Evolutionary conservation across 92 coral and sea anemone species (phyloP).

Genomic region (Epizoanthus illoricatus): DNA sequence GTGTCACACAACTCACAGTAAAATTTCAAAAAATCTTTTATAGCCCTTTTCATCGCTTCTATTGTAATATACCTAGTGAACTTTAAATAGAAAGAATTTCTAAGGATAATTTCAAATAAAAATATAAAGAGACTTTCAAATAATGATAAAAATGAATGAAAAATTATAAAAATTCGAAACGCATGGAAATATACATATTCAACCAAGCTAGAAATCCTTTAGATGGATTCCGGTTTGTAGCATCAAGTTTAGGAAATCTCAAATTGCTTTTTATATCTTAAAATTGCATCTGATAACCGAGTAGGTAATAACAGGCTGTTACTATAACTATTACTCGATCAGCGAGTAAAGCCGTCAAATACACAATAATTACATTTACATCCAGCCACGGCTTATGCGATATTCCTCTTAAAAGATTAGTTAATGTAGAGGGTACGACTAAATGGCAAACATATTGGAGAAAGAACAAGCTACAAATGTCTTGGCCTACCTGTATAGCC

Average conservation of each 20-base stretch:
- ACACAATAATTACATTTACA: no score
- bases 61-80: not conserved
- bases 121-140: no score
- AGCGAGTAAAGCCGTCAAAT: no score
- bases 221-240: not conserved
- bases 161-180: no score
- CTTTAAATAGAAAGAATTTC: not conserved
- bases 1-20: conserved; percentile 6
- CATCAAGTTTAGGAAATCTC: not conserved
- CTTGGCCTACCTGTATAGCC: conserved; percentile 84
- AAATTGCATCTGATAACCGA: not conserved
- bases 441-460: not conserved
- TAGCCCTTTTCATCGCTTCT: not conserved
- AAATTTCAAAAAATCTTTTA: not conserved
- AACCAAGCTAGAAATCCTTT: no score
- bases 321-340: no score
- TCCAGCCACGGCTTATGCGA: not conserved
- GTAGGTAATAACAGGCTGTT: no score
- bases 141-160: no score
- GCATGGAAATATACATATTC: no score
- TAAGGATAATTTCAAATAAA: no score
- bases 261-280: not conserved
- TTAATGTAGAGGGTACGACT: not conserved
- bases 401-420: conserved; percentile 35
- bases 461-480: not conserved